Evolutionary conservation across 92 coral and sea anemone genomes (phyloP).

Genomic region (Virgularia gustaviana): DNA sequence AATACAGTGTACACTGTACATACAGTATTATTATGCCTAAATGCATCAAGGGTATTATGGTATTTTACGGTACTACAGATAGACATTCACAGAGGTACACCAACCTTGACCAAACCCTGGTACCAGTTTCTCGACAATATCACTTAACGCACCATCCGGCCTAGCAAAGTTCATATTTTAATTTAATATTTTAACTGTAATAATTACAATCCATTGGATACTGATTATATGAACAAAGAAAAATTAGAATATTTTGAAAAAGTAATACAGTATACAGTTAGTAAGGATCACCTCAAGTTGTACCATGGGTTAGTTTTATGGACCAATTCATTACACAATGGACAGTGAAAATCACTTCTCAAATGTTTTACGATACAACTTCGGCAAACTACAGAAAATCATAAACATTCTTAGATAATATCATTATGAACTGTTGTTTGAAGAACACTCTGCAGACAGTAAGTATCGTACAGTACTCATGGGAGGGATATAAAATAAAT

Average conservation of each 20-base stretch:
- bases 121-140: constrained; percentile 76
- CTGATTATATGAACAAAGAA: not conserved
- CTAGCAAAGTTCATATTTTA: constrained; percentile 38
- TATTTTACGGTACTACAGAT: no score
- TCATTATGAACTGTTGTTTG: not conserved
- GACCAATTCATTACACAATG: constrained; percentile 67
- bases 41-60: no score
- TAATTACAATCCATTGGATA: no score
- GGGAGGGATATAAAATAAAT: not conserved
- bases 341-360: constrained; percentile 61
- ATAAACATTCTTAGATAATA: not conserved
- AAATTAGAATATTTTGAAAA: not conserved
- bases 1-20: no score
- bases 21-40: no score
- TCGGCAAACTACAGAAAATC: constrained; percentile 66
- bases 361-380: constrained; percentile 83
- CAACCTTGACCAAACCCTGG: constrained; percentile 84
- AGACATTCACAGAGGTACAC: no score
- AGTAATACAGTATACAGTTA: not conserved
- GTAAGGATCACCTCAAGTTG: constrained; percentile 64
- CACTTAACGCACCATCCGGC: constrained; percentile 83
- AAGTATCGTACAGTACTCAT: no score
- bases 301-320: constrained; percentile 90
- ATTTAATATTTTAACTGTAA: not conserved
- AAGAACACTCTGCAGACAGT: not conserved